A percentile compares a stretch with the other conserved stretches of the same genome.
phyloP scores from a whole-genome alignment of 2,888 invertebrate genomes.

The Cephus rjabovi region DNA sequence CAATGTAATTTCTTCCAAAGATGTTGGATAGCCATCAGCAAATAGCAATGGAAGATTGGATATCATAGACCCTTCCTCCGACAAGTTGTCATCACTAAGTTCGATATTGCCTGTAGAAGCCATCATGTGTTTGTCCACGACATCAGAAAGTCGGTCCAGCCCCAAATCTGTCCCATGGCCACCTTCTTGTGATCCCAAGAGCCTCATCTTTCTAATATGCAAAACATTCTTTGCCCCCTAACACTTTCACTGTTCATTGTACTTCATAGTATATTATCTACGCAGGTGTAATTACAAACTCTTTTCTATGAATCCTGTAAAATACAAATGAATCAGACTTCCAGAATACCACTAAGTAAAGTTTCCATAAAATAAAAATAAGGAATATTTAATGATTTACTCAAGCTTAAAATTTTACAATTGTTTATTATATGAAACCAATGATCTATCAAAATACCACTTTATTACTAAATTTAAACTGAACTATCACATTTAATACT shows the following conservation, averaged over 20 bases:
- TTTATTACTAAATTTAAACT: not conserved
- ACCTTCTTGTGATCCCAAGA: conserved; percentile 55
- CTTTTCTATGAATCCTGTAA: not conserved
- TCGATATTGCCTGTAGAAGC: conserved; percentile 48
- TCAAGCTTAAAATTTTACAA: not conserved
- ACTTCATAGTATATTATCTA: not conserved
- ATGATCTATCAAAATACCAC: not conserved
- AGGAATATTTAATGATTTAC: not conserved
- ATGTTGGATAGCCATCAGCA: conserved; percentile 78
- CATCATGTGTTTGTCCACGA: conserved; percentile 54
- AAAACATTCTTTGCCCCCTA: conserved; percentile 27
- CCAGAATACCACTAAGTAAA: not conserved
- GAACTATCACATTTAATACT: not conserved
- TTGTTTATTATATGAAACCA: not conserved
- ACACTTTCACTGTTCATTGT: not conserved
- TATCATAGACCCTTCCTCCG: conserved; percentile 70
- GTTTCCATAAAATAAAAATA: not conserved
- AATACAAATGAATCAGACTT: not conserved
- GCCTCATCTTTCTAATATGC: conserved; percentile 53
- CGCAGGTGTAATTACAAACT: not conserved
- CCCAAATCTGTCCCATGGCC: conserved; percentile 53
- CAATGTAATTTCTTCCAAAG: conserved; percentile 73
- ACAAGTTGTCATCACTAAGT: conserved; percentile 37
- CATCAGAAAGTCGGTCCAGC: conserved; percentile 46
- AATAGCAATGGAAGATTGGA: conserved; percentile 80